Base-by-base conservation (phyloP, 2,888 invertebrate species). In the Malthinus flaveolus region DNA sequence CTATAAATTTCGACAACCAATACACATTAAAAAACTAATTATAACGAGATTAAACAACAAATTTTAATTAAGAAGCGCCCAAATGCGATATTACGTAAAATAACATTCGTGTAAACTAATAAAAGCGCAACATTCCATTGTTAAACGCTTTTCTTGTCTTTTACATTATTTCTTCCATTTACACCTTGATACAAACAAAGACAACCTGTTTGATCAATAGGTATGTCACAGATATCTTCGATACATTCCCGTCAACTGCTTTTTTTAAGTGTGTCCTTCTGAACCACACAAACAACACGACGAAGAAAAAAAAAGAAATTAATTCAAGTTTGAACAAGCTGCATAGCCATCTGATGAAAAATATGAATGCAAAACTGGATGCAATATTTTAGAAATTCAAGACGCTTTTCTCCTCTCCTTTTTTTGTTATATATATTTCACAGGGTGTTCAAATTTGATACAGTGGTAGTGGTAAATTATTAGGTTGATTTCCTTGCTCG, bases 301-400 rank as follows among this genome's bases (percentile, higher is more conserved):
- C 15, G 39, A 31, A 45, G 48, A 50, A 42, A n/a, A 32, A 32
- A 34, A 31, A 50, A 50, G 33, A 42, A 54, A 50, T 34, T 49
- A 39, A 50, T 47, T 47, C 53, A 15, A 33, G 47, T 51, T 57
- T 48, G 12, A 46, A 35, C 35, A 44, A 48, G 46, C 50, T 33
- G 33, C 35, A 45, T 37, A 23, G 23, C 23, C 23, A 23, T n/a
- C n/a, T n/a, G 23, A 23, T 44, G 44, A 49, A 46, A 23, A 31
- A 12, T 15, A 33, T 32, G 34, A 32, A 48, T 49, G 56, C 49
- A 46, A 52, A 60, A 49, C 56, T 46, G 55, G 45, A 49, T 49
- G 59, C 59, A 50, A 55, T 59, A 59, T 55, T 59, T 59, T 48
- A 60, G 60, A 56, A 60, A 60, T 56, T 52, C 56, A 60, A 61